Evolutionary conservation across 2,113 vertebrate species (phyloP).

Genomic region (Tachysurus fulvidraco): DNA sequence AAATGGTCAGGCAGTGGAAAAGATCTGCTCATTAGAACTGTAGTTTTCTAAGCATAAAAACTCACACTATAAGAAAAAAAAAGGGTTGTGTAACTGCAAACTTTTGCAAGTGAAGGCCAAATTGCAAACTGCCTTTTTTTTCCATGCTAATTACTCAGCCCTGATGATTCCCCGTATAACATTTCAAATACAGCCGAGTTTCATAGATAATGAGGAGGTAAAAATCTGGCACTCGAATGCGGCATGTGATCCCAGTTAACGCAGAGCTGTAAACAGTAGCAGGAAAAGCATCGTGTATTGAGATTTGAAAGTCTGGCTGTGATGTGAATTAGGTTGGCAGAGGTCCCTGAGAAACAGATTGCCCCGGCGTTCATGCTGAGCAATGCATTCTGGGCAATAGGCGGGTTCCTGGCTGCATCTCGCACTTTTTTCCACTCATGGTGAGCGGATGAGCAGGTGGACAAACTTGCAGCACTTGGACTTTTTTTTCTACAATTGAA

Average conservation of each 20-base stretch:
- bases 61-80: not conserved
- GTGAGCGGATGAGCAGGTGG: constrained; percentile 34
- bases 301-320: constrained; percentile 36
- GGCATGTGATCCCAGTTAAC: constrained; percentile 4
- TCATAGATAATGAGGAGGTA: not conserved
- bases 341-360: constrained; percentile 45
- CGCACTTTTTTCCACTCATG: constrained; percentile 25
- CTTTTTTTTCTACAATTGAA: not conserved
- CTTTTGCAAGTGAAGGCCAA: not conserved
- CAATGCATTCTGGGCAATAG: constrained; percentile 41
- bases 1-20: not conserved
- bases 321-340: constrained; percentile 43
- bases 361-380: constrained; percentile 39
- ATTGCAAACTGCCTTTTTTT: not conserved
- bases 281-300: not conserved
- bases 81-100: not conserved
- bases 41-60: not conserved
- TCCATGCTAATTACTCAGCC: not conserved
- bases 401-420: constrained; percentile 35
- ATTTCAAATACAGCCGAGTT: not conserved
- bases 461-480: constrained; percentile 4
- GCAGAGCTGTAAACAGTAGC: constrained; percentile 13
- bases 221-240: not conserved
- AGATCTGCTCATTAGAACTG: not conserved
- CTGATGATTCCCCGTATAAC: not conserved